Base-by-base conservation (phyloP, 1,140 invertebrate species). In the Macrotrachela quadricornifera region DNA sequence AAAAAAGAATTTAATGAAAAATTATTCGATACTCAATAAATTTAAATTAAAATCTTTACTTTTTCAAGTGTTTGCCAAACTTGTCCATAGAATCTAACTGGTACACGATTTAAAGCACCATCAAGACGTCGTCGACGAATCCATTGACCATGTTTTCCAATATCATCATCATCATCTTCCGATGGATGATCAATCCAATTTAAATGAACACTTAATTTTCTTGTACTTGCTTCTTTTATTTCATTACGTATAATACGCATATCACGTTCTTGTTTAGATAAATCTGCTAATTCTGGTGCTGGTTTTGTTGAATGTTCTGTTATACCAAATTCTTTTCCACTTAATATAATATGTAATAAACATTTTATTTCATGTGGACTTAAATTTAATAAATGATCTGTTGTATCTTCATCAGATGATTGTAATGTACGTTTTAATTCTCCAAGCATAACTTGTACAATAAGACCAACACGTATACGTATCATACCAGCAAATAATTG, bases 351-450 rank as follows among this genome's bases (percentile, higher is more conserved):
- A 71, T 94, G 82, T 1, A 96, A 70, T 10, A 96, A 73, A 67
- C 87, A 94, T 68, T 96, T 95, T 85, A 95, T 92, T 72, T 96
- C 88, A 70, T 85, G 96, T 0, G 90, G 90, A 39, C 87, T 94
- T 8, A 96, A 72, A 72, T 95, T 95, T 1, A 96, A 72, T 39
- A 96, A 72, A 73, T 92, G 84, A 65, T 94, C 88, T 0, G 86
- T 90, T 0, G 90, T 90, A 65, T 91, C 85, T 63, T 92, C 86
- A 1, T 84, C 85, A 72, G 71, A 62, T 58, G 72, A 75, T 52
- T 85, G 83, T 1, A 95, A 69, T 0, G 86, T 87, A 56, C 91
- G 75, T 0, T 87, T 85, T 43, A 99, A 69, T 74, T 99, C 94
- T 3, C 86, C 87, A 0, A 91, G 90, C 88, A 99, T 95, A 4